Base-by-base conservation (phyloP, 2,888 invertebrate species). In the Pherbina coryleti region DNA sequence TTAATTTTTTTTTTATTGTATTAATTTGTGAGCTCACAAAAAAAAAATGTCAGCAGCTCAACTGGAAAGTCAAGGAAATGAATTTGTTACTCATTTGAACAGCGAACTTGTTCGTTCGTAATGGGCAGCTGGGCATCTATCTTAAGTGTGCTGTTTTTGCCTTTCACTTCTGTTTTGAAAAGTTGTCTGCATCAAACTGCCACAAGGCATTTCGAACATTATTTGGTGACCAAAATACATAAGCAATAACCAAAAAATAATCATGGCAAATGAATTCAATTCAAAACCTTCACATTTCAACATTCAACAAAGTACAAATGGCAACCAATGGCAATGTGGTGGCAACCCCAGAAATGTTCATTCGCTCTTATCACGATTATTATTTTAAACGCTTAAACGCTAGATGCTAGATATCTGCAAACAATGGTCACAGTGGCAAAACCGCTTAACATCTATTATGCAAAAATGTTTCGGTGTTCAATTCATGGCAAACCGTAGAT, bases 1-100 rank as follows among this genome's bases (percentile, higher is more conserved):
- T 17, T 9, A 5, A 3, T 5, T 57, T 22, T 22, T 22, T 57
- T 22, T 57, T 22, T 22, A 25, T 22, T 60, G 22, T 25, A 22
- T 60, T 1, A 17, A 28, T 60, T 28, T 60, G 25, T 17, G 17
- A 60, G 25, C 11, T 11, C 25, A 25, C 11, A 19, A 7, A 60
- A 60, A 9, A 28, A 60, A 60, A 60, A 60, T 60, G 60, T 28
- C 28, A 28, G 11, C 44, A 44, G 25, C 60, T 17, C 60, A 25
- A 60, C 60, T 60, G 60, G 60, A 60, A 60, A 60, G 25, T 60
- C 60, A 60, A 60, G 60, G 60, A 60, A 60, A 60, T 25, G 28
- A 28, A 44, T 44, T 44, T 14, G 44, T 44, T 11, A 44, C 28
- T 60, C 22, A 60, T 60, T 60, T 60, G 28, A 60, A 28, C 60